phyloP scores from a whole-genome alignment of 2,113 vertebrate genomes.

The Larimichthys crocea region DNA sequence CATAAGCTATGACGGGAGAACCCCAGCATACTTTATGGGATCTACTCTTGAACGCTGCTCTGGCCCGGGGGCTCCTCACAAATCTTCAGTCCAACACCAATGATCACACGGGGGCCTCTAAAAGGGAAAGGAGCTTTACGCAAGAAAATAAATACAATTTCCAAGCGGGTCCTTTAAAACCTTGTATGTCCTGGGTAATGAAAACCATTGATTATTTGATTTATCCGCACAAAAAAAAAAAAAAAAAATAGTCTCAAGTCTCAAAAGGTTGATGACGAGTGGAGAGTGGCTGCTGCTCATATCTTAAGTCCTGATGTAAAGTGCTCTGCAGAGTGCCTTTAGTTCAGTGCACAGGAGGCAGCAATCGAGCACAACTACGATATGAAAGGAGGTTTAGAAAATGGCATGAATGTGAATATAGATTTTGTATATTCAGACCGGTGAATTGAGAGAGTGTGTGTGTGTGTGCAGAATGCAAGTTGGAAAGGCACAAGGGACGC shows the following conservation, averaged over 20 bases:
- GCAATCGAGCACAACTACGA: not conserved
- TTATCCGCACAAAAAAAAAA: conserved; percentile 30
- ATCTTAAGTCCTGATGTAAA: conserved; percentile 10
- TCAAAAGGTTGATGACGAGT: conserved; percentile 30
- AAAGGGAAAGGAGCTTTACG: conserved; percentile 69
- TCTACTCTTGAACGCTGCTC: conserved; percentile 56
- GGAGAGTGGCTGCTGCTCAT: conserved; percentile 21
- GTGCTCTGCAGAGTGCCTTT: not conserved
- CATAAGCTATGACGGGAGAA: conserved; percentile 58
- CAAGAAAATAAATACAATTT: conserved; percentile 75
- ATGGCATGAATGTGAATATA: conserved; percentile 2
- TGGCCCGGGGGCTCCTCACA: conserved; percentile 69
- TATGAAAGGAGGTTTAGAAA: conserved; percentile 16
- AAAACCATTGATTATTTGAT: conserved; percentile 73
- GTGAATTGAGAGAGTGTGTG: not conserved
- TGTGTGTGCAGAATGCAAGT: conserved; percentile 13
- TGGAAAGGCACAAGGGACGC: conserved; percentile 36
- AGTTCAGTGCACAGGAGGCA: not conserved
- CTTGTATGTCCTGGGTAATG: conserved; percentile 48
- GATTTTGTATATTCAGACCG: conserved; percentile 6
- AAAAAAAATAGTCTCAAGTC: not conserved
- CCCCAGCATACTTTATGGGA: conserved; percentile 67
- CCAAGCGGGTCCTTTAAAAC: conserved; percentile 61
- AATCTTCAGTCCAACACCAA: conserved; percentile 76
- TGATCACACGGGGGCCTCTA: conserved; percentile 73